Percentiles rank a stretch among this genome's conserved stretches.
These are phyloP conservation scores for Musca domestica DNA, from an alignment of 1,140 invertebrate genomes.

Conservation along the genomic window DNA sequence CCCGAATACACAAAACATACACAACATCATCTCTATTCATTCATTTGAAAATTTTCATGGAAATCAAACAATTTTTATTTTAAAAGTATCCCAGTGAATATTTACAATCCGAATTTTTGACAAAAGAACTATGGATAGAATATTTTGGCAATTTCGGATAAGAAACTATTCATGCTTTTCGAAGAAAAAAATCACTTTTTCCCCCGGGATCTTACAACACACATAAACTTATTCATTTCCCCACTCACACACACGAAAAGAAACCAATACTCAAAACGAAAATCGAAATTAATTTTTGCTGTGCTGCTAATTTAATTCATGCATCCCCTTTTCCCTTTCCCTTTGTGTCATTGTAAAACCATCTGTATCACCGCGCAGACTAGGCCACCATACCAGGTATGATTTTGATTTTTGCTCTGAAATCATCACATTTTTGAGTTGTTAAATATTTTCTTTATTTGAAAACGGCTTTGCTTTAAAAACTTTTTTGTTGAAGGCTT, in stretches of 20 bases:
- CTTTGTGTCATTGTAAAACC: slow-evolving; percentile 12
- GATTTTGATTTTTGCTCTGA: slow-evolving; percentile 21
- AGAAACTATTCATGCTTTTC: too few relatives aligned
- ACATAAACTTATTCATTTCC: too few relatives aligned
- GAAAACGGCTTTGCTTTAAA: slow-evolving; percentile 19
- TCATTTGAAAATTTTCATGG: background rate
- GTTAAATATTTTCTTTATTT: background rate
- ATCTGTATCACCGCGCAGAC: slow-evolving; percentile 41
- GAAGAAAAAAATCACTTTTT: too few relatives aligned
- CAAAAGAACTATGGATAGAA: too few relatives aligned
- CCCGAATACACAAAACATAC: background rate
- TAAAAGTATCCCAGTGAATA: background rate
- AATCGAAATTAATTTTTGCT: slow-evolving; percentile 47
- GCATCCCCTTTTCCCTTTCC: slow-evolving; percentile 38
- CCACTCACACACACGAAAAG: background rate
- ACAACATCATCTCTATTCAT: background rate
- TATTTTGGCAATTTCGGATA: too few relatives aligned
- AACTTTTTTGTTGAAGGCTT: background rate
- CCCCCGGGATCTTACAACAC: too few relatives aligned
- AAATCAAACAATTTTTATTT: slow-evolving; percentile 8
- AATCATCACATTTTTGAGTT: slow-evolving; percentile 6
- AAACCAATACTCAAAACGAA: slow-evolving; percentile 27
- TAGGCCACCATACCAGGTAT: slow-evolving; percentile 54
- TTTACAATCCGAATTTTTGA: too few relatives aligned
- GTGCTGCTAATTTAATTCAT: slow-evolving; percentile 29